These are phyloP conservation scores for Plutomurus gul DNA, from an alignment of 1,140 invertebrate genomes.

Conservation along the genomic window DNA sequence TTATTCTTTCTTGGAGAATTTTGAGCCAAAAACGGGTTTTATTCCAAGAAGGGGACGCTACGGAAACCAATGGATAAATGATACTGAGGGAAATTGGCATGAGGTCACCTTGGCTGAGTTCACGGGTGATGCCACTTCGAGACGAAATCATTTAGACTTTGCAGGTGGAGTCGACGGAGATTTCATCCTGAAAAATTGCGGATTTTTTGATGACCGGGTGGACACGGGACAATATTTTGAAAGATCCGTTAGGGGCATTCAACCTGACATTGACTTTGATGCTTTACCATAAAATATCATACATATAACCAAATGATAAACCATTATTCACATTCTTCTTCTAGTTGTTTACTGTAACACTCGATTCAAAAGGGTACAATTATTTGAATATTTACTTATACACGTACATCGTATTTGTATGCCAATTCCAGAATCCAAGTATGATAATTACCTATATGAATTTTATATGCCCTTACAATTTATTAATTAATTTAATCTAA, in stretches of 20 bases:
- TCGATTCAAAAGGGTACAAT: no score
- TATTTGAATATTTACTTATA: no score
- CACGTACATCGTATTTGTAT: no score
- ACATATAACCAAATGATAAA: no score
- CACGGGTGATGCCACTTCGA: conserved; percentile 41
- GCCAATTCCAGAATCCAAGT: no score
- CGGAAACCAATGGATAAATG: conserved; percentile 43
- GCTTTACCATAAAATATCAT: conserved; percentile 36
- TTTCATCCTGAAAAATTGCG: conserved; percentile 44
- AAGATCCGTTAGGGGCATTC: not conserved
- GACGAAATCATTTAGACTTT: conserved; percentile 21
- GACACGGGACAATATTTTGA: conserved; percentile 23
- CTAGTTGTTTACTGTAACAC: no score
- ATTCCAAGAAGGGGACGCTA: conserved; percentile 32
- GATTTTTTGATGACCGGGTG: conserved; percentile 39
- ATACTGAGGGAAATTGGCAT: conserved; percentile 34
- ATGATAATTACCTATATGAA: no score
- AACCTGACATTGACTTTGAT: conserved; percentile 33
- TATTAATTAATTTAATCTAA: no score
- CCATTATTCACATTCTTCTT: no score
- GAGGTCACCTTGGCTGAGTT: conserved; percentile 38
- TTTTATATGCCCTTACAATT: no score
- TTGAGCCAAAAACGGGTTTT: conserved; percentile 39
- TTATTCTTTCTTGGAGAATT: conserved; percentile 51
- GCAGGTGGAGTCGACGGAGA: not conserved